A percentile compares a stretch with the other conserved stretches of the same genome.
phyloP scores from a whole-genome alignment of 2,113 vertebrate species.

The Actenoides lindsayi region DNA sequence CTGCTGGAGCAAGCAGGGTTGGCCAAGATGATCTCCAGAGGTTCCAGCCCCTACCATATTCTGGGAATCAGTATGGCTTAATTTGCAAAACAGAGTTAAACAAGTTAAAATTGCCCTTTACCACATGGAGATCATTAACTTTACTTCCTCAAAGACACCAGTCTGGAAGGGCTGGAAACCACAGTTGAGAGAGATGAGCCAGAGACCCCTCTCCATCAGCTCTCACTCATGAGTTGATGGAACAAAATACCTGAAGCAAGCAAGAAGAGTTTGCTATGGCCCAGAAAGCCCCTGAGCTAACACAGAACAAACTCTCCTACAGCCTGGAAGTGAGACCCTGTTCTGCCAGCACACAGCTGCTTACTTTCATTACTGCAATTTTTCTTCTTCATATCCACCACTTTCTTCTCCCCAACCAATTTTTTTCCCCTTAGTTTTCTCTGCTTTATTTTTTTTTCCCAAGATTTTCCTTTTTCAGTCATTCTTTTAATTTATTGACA shows the following conservation, averaged over 20 bases:
- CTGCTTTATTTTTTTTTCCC: background rate
- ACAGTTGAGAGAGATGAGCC: background rate
- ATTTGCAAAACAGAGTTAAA: background rate
- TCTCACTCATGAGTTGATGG: accelerated
- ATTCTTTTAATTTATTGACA: background rate
- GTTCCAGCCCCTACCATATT: background rate
- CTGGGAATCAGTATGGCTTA: background rate
- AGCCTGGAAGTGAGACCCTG: background rate
- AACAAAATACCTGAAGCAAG: background rate
- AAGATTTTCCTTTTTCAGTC: background rate
- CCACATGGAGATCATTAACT: background rate
- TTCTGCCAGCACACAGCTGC: background rate
- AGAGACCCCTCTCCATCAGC: background rate
- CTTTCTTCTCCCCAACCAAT: background rate
- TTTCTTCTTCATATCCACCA: background rate
- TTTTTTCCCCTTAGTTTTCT: background rate
- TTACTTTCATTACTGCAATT: background rate
- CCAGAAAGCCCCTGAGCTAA: background rate
- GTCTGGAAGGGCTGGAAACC: background rate
- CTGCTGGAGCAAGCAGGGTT: too few species aligned
- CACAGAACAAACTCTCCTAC: background rate
- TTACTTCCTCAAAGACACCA: background rate
- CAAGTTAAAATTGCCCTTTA: background rate
- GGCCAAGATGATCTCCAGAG: background rate
- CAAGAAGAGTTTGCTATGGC: background rate